Base-by-base conservation (phyloP, 2,888 invertebrate species). In the Oligia strigilis region DNA sequence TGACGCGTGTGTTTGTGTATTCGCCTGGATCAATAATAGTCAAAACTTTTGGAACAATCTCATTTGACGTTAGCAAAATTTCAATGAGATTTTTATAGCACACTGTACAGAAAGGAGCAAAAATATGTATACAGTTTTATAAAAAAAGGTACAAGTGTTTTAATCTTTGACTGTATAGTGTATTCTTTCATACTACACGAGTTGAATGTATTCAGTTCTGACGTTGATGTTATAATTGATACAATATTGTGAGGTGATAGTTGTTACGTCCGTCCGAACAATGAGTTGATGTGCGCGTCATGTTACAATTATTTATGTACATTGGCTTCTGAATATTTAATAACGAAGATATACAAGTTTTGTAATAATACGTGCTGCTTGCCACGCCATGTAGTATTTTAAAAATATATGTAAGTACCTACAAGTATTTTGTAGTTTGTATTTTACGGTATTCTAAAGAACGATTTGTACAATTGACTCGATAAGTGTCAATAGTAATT, bases 291-390 rank as follows among this genome's bases (percentile, higher is more conserved):
- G 62, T 72, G 43, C 58, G 60, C 55, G 58, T 55, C 71, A 43
- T 9, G 70, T 29, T 9, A 17, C 78, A 64, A 40, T 73, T 73
- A 64, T 78, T 65, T 65, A 69, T 43, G 67, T 66, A 55, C 52
- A 75, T 43, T 76, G 36, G 46, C 79, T 71, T 71, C 65, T 79
- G 55, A 66, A 84, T 79, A 79, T 65, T 70, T 19, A 60, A 83
- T 49, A 62, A 40, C 23, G n/a, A 17, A 55, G 43, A 17, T 23
- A 65, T 65, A 17, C 36, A 79, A 52, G 69, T 52, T 19, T 40
- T 40, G 19, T 19, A 29, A 29, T 55, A 6, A 36, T 52, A 40
- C 29, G 29, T 19, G 75, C n/a, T 49, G 8, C 14, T n/a, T 46
- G 58, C 46, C 43, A 19, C 9, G 8, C 4, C 19, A 49, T n/a